phyloP scores from a whole-genome alignment of 2,888 invertebrate species.

The Ectropis crepuscularia region DNA sequence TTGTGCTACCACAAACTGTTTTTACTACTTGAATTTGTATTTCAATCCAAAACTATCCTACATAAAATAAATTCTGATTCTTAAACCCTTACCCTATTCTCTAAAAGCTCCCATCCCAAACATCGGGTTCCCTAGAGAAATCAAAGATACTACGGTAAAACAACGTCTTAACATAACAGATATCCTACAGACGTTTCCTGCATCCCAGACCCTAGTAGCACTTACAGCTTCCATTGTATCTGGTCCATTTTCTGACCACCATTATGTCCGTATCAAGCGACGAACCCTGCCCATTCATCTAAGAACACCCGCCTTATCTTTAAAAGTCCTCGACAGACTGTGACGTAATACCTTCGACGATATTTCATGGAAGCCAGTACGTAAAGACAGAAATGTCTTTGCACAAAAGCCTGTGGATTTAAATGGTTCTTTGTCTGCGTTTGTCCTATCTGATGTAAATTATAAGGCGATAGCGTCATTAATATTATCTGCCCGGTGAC shows the following conservation, averaged over 20 bases:
- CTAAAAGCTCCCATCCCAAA: conserved; percentile 3
- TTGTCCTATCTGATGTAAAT: too few relatives aligned
- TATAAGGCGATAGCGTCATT: too few relatives aligned
- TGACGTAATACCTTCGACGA: conserved; percentile 37
- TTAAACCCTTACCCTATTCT: neutral
- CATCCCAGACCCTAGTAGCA: conserved; percentile 10
- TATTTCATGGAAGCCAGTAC: conserved; percentile 16
- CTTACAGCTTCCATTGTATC: conserved; percentile 21
- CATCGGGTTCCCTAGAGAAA: conserved; percentile 7
- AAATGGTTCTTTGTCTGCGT: too few relatives aligned
- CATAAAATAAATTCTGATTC: neutral
- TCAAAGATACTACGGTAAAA: conserved; percentile 7
- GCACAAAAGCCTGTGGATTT: too few relatives aligned
- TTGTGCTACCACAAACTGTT: too few relatives aligned
- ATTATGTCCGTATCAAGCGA: conserved; percentile 34
- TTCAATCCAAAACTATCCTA: too few relatives aligned
- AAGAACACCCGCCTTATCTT: conserved; percentile 38
- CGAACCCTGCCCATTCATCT: conserved; percentile 37
- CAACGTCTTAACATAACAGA: conserved; percentile 4
- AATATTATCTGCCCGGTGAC: too few relatives aligned
- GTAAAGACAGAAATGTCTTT: neutral
- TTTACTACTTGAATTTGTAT: too few relatives aligned
- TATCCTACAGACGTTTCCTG: conserved; percentile 10
- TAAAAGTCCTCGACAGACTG: conserved; percentile 33
- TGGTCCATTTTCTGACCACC: conserved; percentile 30